A percentile compares a stretch with the other conserved stretches of the same genome.
phyloP scores from a whole-genome alignment of 2,888 invertebrate species.

The Abrostola triplasia region DNA sequence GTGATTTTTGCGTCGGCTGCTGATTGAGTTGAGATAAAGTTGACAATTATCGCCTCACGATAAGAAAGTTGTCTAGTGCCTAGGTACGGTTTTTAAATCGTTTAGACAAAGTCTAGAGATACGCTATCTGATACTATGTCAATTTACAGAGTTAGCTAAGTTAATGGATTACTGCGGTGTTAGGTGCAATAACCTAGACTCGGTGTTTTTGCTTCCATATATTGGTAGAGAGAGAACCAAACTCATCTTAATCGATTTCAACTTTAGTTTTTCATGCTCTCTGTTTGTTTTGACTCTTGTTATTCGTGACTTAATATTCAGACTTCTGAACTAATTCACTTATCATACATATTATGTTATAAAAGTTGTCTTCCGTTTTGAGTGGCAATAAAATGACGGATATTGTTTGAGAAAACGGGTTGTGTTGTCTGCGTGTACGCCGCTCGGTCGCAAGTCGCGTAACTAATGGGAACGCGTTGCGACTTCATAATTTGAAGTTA shows the following conservation, averaged over 20 bases:
- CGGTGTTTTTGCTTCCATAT: not conserved
- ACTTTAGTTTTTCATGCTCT: not conserved
- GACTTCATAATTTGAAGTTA: conserved; percentile 74
- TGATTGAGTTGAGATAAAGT: conserved; percentile 32
- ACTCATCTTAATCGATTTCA: not conserved
- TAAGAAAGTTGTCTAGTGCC: conserved; percentile 31
- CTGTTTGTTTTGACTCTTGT: not conserved
- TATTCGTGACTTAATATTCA: not conserved
- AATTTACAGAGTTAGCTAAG: not conserved
- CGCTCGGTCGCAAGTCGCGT: conserved; percentile 57
- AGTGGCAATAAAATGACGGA: conserved; percentile 19
- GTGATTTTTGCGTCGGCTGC: conserved; percentile 21
- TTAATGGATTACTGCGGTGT: not conserved
- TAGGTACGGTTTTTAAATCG: conserved; percentile 6
- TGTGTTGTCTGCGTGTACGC: conserved; percentile 36
- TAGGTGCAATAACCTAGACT: not conserved
- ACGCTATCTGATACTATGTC: not conserved
- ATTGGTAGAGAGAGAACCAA: not conserved
- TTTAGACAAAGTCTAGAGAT: conserved; percentile 2
- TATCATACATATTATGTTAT: not conserved
- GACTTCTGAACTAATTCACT: not conserved
- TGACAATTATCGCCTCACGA: conserved; percentile 22
- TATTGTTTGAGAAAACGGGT: conserved; percentile 23
- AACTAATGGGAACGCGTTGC: conserved; percentile 67
- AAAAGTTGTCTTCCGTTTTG: conserved; percentile 1